Conservation (phyloP, 2,113 vertebrate genomes). For the Callopanchax toddi region DNA sequence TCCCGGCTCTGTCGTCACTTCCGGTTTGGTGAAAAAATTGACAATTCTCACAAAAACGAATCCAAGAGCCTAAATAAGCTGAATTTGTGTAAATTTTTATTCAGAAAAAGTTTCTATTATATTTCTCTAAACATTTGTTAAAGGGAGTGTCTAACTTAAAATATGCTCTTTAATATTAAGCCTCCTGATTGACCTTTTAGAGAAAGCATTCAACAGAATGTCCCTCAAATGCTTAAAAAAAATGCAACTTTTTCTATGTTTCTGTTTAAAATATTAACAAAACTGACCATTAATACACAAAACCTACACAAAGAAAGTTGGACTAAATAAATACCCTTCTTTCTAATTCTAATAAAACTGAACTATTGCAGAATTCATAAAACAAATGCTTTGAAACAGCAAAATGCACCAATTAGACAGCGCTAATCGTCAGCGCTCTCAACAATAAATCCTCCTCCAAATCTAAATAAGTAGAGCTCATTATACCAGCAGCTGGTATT, state of each 20-base stretch:
- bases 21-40: too few species aligned
- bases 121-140: too few species aligned
- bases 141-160: too few species aligned
- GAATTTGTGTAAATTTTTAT: too few species aligned
- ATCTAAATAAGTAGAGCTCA: constrained; percentile 44
- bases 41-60: too few species aligned
- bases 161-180: too few species aligned
- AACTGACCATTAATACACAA: background rate
- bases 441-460: constrained; percentile 55
- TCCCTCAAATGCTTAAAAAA: background rate
- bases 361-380: constrained; percentile 5
- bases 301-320: constrained; percentile 19
- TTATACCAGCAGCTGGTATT: constrained; percentile 46
- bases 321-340: constrained; percentile 3
- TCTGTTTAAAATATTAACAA: background rate
- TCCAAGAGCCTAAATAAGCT: too few species aligned
- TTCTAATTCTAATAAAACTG: background rate
- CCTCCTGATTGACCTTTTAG: constrained; percentile 5
- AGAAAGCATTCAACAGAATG: background rate
- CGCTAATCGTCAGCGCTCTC: constrained; percentile 53
- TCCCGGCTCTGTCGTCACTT: too few species aligned
- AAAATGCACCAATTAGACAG: constrained; percentile 28
- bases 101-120: too few species aligned
- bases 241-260: constrained; percentile 2
- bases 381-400: constrained; percentile 31